These are phyloP conservation scores for Fopius arisanus DNA, from an alignment of 1,140 invertebrate species.

Conservation along the genomic window DNA sequence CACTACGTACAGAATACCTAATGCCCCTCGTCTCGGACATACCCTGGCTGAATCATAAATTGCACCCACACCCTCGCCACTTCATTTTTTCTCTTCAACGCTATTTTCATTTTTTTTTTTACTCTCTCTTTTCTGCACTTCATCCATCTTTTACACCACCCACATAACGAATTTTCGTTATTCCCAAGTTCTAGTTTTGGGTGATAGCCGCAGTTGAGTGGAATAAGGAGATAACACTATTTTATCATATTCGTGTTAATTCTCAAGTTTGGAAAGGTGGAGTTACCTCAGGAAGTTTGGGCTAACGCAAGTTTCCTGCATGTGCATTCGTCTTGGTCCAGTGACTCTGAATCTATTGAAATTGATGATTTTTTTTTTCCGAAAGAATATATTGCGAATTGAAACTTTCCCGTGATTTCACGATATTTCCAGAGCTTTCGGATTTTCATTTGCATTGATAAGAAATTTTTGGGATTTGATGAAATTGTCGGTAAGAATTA, in stretches of 20 bases:
- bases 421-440: no score
- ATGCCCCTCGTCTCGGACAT: constrained; percentile 39
- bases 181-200: background rate
- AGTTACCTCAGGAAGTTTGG: background rate
- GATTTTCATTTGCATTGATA: no score
- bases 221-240: background rate
- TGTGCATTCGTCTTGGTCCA: no score
- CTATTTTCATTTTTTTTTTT: background rate
- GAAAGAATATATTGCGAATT: no score
- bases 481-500: no score
- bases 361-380: no score
- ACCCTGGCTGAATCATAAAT: constrained; percentile 52
- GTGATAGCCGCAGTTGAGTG: background rate
- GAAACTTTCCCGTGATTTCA: no score
- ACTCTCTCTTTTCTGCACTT: constrained; percentile 23
- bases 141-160: constrained; percentile 32
- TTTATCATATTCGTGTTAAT: constrained; percentile 1
- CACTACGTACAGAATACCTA: constrained; percentile 52
- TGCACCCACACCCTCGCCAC: constrained; percentile 23
- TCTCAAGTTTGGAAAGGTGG: background rate
- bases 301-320: no score
- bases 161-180: constrained; percentile 7
- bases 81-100: constrained; percentile 8
- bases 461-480: no score
- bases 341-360: no score